phyloP scores from a whole-genome alignment of 37 sponge, comb jelly and placozoan species.

The Chondrosia reniformis region DNA sequence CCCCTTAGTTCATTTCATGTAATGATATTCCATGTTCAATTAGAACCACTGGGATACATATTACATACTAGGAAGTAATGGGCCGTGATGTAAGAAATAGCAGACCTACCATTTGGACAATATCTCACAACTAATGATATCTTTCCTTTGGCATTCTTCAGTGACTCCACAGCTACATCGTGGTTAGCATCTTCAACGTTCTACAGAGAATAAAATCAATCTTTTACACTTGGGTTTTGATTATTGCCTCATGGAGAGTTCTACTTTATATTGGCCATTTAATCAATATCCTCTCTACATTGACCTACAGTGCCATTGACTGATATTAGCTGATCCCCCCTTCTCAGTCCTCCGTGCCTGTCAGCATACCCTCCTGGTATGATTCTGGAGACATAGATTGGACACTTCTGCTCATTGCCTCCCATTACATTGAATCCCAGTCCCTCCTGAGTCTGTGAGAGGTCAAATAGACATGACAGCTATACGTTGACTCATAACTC shows the following conservation, averaged over 20 bases:
- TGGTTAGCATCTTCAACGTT: slow-evolving; percentile 78
- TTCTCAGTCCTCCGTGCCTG: slow-evolving; percentile 62
- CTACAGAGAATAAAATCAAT: too few species aligned
- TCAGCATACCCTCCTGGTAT: slow-evolving; percentile 91
- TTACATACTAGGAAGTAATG: too few species aligned
- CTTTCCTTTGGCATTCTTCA: slow-evolving; percentile 81
- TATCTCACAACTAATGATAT: slow-evolving; percentile 82
- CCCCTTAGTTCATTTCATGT: too few species aligned
- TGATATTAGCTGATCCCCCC: slow-evolving; percentile 89
- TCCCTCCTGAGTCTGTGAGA: background rate
- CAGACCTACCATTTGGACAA: slow-evolving; percentile 66
- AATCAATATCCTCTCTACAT: too few species aligned
- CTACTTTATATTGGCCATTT: too few species aligned
- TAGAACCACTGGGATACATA: too few species aligned
- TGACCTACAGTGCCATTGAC: slow-evolving; percentile 77
- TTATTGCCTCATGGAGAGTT: too few species aligned
- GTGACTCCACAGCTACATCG: slow-evolving; percentile 78
- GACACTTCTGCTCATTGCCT: slow-evolving; percentile 90
- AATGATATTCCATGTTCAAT: too few species aligned
- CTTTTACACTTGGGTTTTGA: too few species aligned
- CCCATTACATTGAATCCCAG: slow-evolving; percentile 93
- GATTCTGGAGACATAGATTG: slow-evolving; percentile 91
- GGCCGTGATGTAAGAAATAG: too few species aligned
- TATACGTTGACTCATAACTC: too few species aligned
- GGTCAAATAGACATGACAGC: background rate